Evolutionary conservation across 2,113 vertebrate genomes (phyloP), one percentile per base, ranked within the genome.

Genomic region (Otus sunia): DNA sequence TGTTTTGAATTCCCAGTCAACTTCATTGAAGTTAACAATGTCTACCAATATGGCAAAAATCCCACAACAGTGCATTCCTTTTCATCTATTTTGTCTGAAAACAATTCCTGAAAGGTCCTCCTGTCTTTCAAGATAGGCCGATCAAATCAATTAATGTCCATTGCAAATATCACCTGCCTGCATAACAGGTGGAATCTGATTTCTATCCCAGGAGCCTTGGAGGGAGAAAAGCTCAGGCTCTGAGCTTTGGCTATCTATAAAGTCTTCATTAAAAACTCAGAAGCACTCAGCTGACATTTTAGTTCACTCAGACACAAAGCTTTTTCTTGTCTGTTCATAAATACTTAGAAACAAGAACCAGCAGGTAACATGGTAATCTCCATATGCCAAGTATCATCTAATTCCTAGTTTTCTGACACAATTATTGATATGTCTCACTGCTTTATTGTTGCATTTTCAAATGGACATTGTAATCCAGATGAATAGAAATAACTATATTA

Each of bases 1-100:
- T 90, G 43, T 58, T 94, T 91, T 72, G 62, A 88, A 96, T 89
- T 95, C 34, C 39, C 90, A 75, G 27, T 64, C 86, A 95, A 82
- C 55, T 66, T 73, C 62, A 74, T 50, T 83, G 92, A 88, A 88
- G 32, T 15, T 68, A 95, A 94, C 91, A 91, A 69, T 39, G 66
- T 34, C 2, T 3, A 94, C 53, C 49, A 90, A 92, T 22, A 95
- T 10, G 16, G 62, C 15, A 92, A 76, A 78, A 72, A 34, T n/a
- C 86, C 49, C 58, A 72, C 32, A 93, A 39, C 36, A 82, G 23
- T 16, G 26, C 50, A 71, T 2, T 17, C 30, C 25, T 77, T 93
- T 62, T 88, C 10, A 62, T 55, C 58, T 86, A 3, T 63, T 94
- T 82, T 74, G 27, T n/a, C 58, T 79, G 32, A 85, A 87, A 92